Percentiles rank a stretch among this genome's conserved stretches.
These are phyloP conservation scores for Nemotelus nigrinus DNA, from an alignment of 2,888 invertebrate species.

Conservation along the genomic window DNA sequence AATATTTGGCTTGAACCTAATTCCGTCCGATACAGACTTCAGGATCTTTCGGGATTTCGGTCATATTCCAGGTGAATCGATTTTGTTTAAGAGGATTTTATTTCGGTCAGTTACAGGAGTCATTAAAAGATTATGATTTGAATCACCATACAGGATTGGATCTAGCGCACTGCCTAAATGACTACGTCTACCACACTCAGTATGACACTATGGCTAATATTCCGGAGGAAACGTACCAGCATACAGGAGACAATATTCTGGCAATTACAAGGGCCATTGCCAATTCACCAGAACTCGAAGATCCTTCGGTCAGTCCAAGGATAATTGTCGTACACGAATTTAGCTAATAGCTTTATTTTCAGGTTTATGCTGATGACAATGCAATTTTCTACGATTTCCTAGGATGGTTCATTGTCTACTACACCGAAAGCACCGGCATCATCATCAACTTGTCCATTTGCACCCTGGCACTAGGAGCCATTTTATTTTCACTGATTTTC, in stretches of 20 bases:
- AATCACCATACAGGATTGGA: constrained; percentile 71
- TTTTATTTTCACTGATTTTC: constrained; percentile 56
- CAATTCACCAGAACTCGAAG: constrained; percentile 61
- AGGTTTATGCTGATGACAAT: constrained; percentile 64
- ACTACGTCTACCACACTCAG: constrained; percentile 82
- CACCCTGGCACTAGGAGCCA: constrained; percentile 61
- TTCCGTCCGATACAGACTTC: constrained; percentile 77
- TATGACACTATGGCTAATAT: constrained; percentile 74
- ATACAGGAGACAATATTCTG: constrained; percentile 77
- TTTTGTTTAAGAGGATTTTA: background rate
- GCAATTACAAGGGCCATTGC: constrained; percentile 67
- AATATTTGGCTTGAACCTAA: constrained; percentile 72
- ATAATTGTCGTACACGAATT: background rate
- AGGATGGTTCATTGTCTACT: constrained; percentile 74
- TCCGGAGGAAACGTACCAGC: constrained; percentile 75
- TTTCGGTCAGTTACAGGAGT: background rate
- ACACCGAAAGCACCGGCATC: constrained; percentile 68
- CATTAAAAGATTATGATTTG: background rate
- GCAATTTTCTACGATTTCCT: constrained; percentile 80
- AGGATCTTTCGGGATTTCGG: constrained; percentile 75
- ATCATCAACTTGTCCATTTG: constrained; percentile 62
- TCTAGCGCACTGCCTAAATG: constrained; percentile 80
- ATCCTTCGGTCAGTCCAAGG: constrained; percentile 56
- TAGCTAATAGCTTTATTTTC: constrained; percentile 7
- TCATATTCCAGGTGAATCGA: constrained; percentile 68